Conservation (phyloP, 2,888 invertebrate genomes). For the Phytoseiulus persimilis region DNA sequence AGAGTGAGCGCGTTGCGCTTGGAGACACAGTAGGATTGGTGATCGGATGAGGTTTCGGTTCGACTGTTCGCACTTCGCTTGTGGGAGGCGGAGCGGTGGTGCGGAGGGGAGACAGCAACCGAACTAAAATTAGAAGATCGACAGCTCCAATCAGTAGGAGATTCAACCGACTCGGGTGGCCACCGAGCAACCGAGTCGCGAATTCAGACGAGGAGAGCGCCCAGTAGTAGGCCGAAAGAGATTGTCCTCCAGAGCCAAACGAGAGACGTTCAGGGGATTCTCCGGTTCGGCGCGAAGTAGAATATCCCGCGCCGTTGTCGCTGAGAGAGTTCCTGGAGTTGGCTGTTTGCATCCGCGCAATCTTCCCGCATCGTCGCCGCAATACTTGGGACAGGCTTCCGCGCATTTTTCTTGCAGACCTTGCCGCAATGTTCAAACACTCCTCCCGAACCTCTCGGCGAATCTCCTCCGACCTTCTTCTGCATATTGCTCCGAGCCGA, state of each 20-base stretch:
- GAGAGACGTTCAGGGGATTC: no score
- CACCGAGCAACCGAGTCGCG: not conserved
- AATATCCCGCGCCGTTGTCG: not conserved
- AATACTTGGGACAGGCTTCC: no score
- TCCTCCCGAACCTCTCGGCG: not conserved
- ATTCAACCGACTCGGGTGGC: not conserved
- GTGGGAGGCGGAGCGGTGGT: not conserved
- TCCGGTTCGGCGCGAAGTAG: not conserved
- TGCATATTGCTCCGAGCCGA: not conserved
- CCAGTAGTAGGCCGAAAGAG: not conserved
- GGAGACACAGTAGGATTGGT: not conserved
- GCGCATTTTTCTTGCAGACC: not conserved
- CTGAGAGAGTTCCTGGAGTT: not conserved
- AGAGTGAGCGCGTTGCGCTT: not conserved
- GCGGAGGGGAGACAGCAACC: not conserved
- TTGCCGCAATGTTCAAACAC: not conserved
- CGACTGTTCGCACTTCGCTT: not conserved
- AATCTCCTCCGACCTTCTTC: not conserved
- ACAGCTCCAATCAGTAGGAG: not conserved
- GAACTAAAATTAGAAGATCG: constrained; percentile 34
- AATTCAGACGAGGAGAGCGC: not conserved
- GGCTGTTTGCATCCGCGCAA: not conserved
- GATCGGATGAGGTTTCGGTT: not conserved
- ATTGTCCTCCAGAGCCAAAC: no score
- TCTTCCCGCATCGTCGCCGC: not conserved